Evolutionary conservation across 1,140 invertebrate genomes (phyloP), one percentile per base, ranked within the genome.

Genomic region (Cyclina sinensis): DNA sequence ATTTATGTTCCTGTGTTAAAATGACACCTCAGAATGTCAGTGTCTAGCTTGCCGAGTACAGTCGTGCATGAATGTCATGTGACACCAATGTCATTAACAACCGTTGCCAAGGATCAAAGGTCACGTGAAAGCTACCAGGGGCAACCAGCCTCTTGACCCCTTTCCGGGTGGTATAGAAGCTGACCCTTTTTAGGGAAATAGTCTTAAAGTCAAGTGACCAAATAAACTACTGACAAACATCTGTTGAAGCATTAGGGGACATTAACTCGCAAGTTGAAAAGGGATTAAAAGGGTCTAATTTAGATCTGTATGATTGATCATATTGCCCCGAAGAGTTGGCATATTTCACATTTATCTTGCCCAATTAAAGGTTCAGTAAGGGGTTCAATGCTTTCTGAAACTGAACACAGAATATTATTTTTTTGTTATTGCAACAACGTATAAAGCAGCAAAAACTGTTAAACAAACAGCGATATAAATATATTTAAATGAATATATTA

Each of bases 61-160:
- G 30, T 9, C 65, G 18, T 30, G 18, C 43, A 78, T 78, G 48
- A 0, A 46, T 78, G 46, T 51, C 46, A 51, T 21, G 48, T 78
- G 74, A 78, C 74, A 78, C 48, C 24, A 30, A 51, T 54, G 74
- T 73, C 82, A 73, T 84, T 73, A 48, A 84, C 46, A 54, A 70
- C 82, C 62, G 82, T 84, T 84, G 82, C 43, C 59, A 84, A 65
- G 82, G 82, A 73, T 65, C 68, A 84, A 46, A 84, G 82, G 82
- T 84, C 82, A 73, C 62, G 32, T 43, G 62, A 70, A 11, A 54
- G 62, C 62, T 35, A 73, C 35, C 7, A 30, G 46, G 62, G 82
- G 62, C 62, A 73, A 73, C 24, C 65, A 70, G 82, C 65, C 82
- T 37, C 82, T 84, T 84, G 30, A 84, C 82, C 82, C n/a, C 62